Conservation (phyloP, 2,113 vertebrate genomes). For the Vimba vimba region DNA sequence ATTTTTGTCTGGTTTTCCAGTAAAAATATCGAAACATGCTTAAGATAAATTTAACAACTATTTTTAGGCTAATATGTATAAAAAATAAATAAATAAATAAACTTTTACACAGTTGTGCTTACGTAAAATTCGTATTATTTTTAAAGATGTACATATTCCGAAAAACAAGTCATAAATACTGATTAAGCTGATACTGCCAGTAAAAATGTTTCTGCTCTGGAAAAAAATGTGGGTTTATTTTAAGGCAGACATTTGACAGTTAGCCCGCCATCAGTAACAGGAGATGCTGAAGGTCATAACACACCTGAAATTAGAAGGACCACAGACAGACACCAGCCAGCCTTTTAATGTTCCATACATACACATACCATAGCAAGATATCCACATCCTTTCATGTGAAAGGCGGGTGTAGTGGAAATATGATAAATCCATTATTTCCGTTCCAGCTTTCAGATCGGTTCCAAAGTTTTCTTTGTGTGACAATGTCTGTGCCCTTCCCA, state of each 20-base stretch:
- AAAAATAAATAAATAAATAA: no score
- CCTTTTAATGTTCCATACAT: not conserved
- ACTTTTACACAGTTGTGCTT: not conserved
- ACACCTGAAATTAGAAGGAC: constrained; percentile 7
- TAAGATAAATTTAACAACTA: not conserved
- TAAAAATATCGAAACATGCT: not conserved
- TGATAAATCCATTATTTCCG: not conserved
- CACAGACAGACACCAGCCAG: not conserved
- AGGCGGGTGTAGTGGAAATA: not conserved
- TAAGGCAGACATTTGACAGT: constrained; percentile 28
- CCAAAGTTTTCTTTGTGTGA: constrained; percentile 53
- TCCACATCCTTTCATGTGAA: not conserved
- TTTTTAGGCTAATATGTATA: no score
- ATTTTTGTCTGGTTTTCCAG: not conserved
- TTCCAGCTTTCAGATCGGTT: not conserved
- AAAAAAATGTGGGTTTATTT: constrained; percentile 8
- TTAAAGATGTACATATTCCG: not conserved
- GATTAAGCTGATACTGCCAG: not conserved
- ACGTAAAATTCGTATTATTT: not conserved
- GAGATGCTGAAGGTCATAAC: constrained; percentile 12
- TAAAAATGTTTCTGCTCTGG: not conserved
- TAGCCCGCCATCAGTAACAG: not conserved
- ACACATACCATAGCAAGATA: not conserved
- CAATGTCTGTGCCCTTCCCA: constrained; percentile 66
- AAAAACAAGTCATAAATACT: not conserved